Base-by-base conservation (phyloP, 2,888 invertebrate species). In the Metopia argyrocephala region DNA sequence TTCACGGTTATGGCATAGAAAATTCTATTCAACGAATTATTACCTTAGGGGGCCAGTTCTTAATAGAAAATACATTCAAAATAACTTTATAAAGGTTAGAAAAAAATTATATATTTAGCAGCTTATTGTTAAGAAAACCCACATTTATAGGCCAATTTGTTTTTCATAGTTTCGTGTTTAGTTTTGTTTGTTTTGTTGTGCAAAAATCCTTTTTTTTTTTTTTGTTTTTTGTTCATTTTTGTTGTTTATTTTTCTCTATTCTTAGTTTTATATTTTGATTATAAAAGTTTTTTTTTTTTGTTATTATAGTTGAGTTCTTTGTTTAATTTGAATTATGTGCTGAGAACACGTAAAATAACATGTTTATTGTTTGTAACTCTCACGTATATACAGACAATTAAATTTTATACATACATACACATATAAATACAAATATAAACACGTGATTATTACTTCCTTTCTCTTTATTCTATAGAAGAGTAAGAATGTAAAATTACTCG, bases 291-390 rank as follows among this genome's bases (percentile, higher is more conserved):
- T 46, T 62, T 62, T 46, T 31, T 54, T 45, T 57, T 57, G 20
- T 27, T 68, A 56, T 68, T 46, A 46, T 18, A 31, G 45, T 62
- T 46, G 1, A 4, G 23, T 20, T 25, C n/a, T 21, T 45, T 66
- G 15, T 52, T 75, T 38, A 61, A 50, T 79, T 69, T 78, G 66
- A 81, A 68, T 81, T 76, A 81, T 81, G 65, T 70, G 57, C 27
- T 50, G 38, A 54, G 23, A 78, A 69, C 81, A 81, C 78, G 81
- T 78, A 66, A 78, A 70, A 56, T 78, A 78, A 78, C 76, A 74
- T 74, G 74, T 78, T 74, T 54, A 57, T 61, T 81, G 31, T 18
- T 38, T 28, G 64, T 64, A 69, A 31, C n/a, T 62, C 62, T 45
- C 18, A 25, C 23, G 6, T 23, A 45, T 3, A 1, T 48, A 48